Conservation (phyloP, 2,888 invertebrate genomes). For the Leptothorax acervorum region DNA sequence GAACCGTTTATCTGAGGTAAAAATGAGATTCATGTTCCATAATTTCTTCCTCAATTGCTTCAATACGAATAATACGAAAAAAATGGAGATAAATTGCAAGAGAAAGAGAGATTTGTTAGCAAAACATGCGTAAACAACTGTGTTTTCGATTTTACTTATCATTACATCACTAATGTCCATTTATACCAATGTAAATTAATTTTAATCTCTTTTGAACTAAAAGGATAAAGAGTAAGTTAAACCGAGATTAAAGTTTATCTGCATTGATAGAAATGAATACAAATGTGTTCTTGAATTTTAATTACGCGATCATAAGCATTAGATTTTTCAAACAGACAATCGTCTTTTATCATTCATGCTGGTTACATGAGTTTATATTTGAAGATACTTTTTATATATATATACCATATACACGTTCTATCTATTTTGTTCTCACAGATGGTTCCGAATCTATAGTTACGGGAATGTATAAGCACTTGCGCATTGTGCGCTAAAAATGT, state of each 20-base stretch:
- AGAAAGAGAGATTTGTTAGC: constrained; percentile 18
- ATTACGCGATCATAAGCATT: constrained; percentile 7
- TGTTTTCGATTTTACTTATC: background rate
- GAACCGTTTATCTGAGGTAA: background rate
- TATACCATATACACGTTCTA: too few species aligned
- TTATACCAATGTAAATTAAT: background rate
- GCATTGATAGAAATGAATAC: background rate
- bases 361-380: background rate
- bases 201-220: background rate
- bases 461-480: background rate
- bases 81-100: background rate
- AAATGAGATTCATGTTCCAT: background rate
- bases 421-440: too few species aligned
- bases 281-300: constrained; percentile 2
- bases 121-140: background rate
- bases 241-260: background rate
- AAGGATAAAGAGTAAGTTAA: background rate
- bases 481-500: background rate
- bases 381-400: background rate
- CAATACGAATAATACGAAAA: background rate
- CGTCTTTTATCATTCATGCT: background rate
- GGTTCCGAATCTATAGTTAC: too few species aligned
- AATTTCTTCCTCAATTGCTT: background rate
- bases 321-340: background rate
- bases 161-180: constrained; percentile 27